These are phyloP conservation scores for Deroptyus accipitrinus DNA, from an alignment of 2,113 vertebrate genomes.

Conservation along the genomic window DNA sequence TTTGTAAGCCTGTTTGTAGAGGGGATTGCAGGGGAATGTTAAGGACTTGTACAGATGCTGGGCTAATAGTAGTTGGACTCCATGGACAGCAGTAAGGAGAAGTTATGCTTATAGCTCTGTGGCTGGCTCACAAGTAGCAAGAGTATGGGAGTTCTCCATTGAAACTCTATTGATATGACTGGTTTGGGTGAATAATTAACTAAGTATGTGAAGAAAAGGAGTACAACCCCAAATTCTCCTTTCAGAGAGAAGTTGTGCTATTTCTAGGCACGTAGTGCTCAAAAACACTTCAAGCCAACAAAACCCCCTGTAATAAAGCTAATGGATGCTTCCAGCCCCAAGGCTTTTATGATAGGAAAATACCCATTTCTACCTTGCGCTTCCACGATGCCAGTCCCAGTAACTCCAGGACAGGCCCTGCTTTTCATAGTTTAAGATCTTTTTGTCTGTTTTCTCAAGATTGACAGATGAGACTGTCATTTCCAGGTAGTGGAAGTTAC, in stretches of 20 bases:
- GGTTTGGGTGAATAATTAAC: not conserved
- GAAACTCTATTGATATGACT: not conserved
- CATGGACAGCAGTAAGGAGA: not conserved
- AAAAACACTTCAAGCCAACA: not conserved
- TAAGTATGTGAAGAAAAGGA: not conserved
- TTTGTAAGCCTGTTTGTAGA: not conserved
- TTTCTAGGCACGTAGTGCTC: not conserved
- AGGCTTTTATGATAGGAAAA: not conserved
- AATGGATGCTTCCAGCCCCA: not conserved
- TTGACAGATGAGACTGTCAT: not conserved
- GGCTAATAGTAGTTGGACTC: not conserved
- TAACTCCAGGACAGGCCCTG: not conserved
- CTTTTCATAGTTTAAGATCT: not conserved
- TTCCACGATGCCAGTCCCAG: not conserved
- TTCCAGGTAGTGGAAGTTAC: not conserved
- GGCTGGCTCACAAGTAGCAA: not conserved
- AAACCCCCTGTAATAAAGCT: not conserved
- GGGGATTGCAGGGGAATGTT: not conserved
- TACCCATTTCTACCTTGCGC: accelerated
- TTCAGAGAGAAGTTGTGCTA: not conserved
- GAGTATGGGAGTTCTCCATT: not conserved
- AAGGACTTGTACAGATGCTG: not conserved
- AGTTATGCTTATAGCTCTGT: not conserved
- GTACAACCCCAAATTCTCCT: not conserved
- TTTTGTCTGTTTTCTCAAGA: not conserved